Evolutionary conservation across 2,797 vertebrate genomes (phyloP).

Genomic region (Atherinosoma microstoma): DNA sequence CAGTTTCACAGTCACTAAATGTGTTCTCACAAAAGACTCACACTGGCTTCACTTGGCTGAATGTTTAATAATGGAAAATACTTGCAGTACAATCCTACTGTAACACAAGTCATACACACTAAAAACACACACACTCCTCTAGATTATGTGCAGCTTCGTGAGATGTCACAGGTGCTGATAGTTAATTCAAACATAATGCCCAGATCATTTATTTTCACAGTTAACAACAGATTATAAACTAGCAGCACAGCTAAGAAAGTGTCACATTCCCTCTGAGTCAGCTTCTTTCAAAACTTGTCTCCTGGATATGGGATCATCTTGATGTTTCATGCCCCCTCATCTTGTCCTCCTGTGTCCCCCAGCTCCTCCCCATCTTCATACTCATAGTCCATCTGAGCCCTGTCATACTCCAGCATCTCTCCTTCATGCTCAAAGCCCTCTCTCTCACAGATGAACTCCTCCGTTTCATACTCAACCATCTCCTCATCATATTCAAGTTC

Average conservation of each 20-base stretch:
- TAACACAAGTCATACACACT: constrained; percentile 32
- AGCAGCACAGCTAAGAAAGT: constrained; percentile 58
- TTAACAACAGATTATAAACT: constrained; percentile 54
- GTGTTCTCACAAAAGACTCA: constrained; percentile 84
- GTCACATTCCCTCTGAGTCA: constrained; percentile 1
- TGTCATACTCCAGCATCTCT: constrained; percentile 74
- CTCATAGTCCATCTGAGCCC: constrained; percentile 76
- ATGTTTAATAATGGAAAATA: constrained; percentile 80
- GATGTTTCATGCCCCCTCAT: constrained; percentile 54
- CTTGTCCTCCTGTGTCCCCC: constrained; percentile 53
- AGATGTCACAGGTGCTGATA: constrained; percentile 59
- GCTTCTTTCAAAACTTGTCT: background rate
- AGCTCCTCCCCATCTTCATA: constrained; percentile 70
- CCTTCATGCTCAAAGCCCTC: constrained; percentile 77
- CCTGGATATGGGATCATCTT: constrained; percentile 20
- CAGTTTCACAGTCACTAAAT: constrained; percentile 42
- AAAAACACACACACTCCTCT: constrained; percentile 36
- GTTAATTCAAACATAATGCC: constrained; percentile 58
- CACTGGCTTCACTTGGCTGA: constrained; percentile 58
- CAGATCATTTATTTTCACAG: constrained; percentile 65
- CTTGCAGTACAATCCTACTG: constrained; percentile 53
- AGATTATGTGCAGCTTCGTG: constrained; percentile 51
- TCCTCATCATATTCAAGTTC: constrained; percentile 77
- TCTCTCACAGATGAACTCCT: constrained; percentile 78
- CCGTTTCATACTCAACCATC: constrained; percentile 77